Percentiles rank a stretch among this genome's conserved stretches.
Evolutionary conservation across 2,113 vertebrate species (phyloP).

Genomic region (Sphaerodactylus townsendi): DNA sequence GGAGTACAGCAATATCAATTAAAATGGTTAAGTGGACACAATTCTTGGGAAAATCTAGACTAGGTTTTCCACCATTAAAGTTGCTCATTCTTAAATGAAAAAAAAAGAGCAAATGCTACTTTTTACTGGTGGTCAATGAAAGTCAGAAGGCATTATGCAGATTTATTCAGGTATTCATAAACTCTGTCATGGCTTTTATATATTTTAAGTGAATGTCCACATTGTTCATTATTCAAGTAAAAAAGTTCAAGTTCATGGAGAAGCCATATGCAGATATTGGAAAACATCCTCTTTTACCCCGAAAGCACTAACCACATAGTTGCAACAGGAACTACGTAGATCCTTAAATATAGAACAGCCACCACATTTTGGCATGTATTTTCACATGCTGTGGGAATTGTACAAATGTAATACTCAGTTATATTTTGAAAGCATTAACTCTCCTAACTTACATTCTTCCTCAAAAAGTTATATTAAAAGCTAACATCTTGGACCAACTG

Average conservation of each 20-base stretch:
- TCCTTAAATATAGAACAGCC: constrained; percentile 20
- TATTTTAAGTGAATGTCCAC: constrained; percentile 13
- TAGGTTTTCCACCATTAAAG: not conserved
- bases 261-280: constrained; percentile 18
- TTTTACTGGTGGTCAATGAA: constrained; percentile 4
- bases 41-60: not conserved
- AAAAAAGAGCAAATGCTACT: not conserved
- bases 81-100: too few species aligned
- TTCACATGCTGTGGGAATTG: not conserved
- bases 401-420: not conserved
- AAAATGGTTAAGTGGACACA: not conserved
- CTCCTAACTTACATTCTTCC: not conserved
- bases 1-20: not conserved
- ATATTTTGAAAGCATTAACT: constrained; percentile 6
- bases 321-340: constrained; percentile 21
- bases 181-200: not conserved
- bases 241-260: not conserved
- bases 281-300: constrained; percentile 34
- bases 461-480: not conserved
- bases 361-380: not conserved
- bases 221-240: constrained; percentile 26
- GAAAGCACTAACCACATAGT: constrained; percentile 37
- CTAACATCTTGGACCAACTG: not conserved
- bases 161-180: constrained; percentile 29
- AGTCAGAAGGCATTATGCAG: constrained; percentile 5